These are phyloP conservation scores for Apocheima hispidaria DNA, from an alignment of 2,888 invertebrate genomes.

Conservation along the genomic window DNA sequence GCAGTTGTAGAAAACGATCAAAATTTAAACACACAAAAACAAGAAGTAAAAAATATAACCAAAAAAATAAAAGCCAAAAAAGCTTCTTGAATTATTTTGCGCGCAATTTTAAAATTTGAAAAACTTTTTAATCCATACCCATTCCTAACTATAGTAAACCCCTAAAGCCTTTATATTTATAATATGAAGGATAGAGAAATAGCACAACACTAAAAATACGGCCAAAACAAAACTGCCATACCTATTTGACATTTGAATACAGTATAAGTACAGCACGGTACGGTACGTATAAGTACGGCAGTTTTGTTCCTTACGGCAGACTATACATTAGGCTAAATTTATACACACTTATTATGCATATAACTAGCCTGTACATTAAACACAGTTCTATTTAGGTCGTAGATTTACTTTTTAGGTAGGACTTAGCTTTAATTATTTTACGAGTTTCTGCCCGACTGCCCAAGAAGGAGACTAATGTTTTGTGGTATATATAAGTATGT, in stretches of 20 bases:
- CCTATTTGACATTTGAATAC: not conserved
- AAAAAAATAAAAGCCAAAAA: not conserved
- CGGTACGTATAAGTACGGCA: no score
- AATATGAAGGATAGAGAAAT: conserved; percentile 77
- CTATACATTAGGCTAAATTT: conserved; percentile 64
- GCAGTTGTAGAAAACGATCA: not conserved
- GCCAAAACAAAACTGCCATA: conserved; percentile 26
- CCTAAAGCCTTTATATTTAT: conserved; percentile 69
- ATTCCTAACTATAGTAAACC: conserved; percentile 7
- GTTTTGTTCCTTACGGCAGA: conserved; percentile 21
- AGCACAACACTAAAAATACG: conserved; percentile 37
- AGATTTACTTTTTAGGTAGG: not conserved
- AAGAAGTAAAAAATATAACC: not conserved
- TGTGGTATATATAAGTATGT: no score
- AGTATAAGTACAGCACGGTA: conserved; percentile 7
- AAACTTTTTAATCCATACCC: not conserved
- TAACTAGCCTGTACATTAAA: conserved; percentile 66
- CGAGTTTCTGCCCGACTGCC: no score
- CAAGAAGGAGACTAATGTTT: no score
- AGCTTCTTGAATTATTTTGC: conserved; percentile 1
- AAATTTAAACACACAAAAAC: not conserved
- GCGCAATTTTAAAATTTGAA: not conserved
- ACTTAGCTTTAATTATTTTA: not conserved
- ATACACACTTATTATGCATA: conserved; percentile 74
- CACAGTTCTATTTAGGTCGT: conserved; percentile 37